phyloP scores from a whole-genome alignment of 2,113 vertebrate genomes.

The Oenanthe oenanthe region DNA sequence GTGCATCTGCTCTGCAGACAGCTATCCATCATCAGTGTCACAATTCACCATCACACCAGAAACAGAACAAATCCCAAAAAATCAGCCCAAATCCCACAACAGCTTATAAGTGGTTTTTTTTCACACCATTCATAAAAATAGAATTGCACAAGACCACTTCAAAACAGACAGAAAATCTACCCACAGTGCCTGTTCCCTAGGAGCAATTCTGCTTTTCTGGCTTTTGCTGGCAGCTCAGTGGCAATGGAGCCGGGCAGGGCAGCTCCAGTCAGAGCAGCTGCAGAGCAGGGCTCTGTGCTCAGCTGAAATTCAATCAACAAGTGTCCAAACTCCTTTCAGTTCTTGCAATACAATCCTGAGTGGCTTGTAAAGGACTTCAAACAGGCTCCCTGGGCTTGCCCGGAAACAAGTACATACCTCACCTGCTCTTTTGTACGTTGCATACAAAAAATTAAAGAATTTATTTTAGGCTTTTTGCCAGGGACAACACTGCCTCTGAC shows the following conservation, averaged over 20 bases:
- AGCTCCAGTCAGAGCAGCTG: slow-evolving; percentile 54
- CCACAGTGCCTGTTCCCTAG: background rate
- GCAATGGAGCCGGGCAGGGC: background rate
- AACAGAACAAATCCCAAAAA: background rate
- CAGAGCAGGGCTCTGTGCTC: slow-evolving; percentile 52
- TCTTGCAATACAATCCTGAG: slow-evolving; percentile 62
- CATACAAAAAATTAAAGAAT: slow-evolving; percentile 54
- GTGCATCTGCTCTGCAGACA: background rate
- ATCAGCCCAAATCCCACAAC: background rate
- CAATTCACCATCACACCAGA: background rate
- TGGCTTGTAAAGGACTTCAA: slow-evolving; percentile 62
- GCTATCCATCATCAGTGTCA: background rate
- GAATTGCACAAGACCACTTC: background rate
- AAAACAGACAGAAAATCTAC: background rate
- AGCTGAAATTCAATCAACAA: slow-evolving; percentile 70
- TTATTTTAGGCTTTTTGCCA: slow-evolving; percentile 47
- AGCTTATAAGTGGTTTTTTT: background rate
- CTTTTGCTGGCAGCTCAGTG: background rate
- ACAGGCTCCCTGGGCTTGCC: slow-evolving; percentile 35
- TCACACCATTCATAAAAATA: background rate
- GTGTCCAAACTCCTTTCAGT: slow-evolving; percentile 54
- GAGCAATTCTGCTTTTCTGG: slow-evolving; percentile 3
- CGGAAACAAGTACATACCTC: slow-evolving; percentile 50
- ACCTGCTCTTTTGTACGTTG: slow-evolving; percentile 45
- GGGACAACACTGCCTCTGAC: slow-evolving; percentile 33